Evolutionary conservation across 2,888 invertebrate genomes (phyloP).

Genomic region (Plebejus argus): DNA sequence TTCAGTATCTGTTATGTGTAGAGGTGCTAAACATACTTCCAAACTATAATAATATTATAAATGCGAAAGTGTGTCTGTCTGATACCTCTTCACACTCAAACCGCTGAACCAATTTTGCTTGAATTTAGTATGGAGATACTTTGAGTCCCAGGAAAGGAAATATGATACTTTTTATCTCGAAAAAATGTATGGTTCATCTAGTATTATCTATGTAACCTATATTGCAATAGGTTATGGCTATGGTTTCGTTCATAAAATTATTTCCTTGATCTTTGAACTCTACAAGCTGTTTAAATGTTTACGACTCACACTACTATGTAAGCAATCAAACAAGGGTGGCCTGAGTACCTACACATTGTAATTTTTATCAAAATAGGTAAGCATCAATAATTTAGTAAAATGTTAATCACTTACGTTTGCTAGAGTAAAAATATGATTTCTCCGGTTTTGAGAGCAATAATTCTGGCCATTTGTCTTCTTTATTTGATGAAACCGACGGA

Average conservation of each 20-base stretch:
- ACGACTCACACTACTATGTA: neutral
- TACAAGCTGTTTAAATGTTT: neutral
- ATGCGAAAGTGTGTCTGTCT: no score
- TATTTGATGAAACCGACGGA: conserved; percentile 64
- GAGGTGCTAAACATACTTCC: no score
- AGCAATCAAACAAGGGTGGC: neutral
- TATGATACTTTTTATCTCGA: no score
- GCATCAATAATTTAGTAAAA: conserved; percentile 1
- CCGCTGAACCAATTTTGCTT: no score
- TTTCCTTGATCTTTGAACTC: neutral
- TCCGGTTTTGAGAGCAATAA: conserved; percentile 70
- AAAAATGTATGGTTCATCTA: no score
- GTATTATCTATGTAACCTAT: no score
- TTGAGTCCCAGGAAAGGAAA: no score
- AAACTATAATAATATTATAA: no score
- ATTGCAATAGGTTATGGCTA: neutral
- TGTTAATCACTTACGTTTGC: conserved; percentile 62
- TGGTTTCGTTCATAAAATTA: neutral
- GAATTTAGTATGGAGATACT: no score
- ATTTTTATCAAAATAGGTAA: neutral
- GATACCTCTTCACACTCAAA: no score
- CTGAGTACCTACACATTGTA: neutral
- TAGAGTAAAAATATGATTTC: conserved; percentile 68
- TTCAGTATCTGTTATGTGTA: no score
- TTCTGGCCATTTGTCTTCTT: conserved; percentile 77